These are phyloP conservation scores for Dendrocincla fuliginosa DNA, from an alignment of 2,797 vertebrate species.

Conservation along the genomic window DNA sequence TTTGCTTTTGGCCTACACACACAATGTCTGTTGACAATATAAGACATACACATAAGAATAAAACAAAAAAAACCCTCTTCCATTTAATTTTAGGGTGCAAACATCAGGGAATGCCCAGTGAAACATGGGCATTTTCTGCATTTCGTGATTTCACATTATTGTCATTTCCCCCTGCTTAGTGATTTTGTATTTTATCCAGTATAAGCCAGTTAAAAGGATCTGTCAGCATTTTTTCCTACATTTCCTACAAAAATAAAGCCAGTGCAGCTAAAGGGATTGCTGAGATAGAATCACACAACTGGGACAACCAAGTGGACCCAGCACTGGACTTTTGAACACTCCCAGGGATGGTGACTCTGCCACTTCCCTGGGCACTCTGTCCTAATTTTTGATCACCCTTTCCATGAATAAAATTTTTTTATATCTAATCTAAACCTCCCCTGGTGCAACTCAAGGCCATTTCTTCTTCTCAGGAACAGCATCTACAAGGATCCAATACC, in stretches of 20 bases:
- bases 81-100: background rate
- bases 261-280: fast-evolving
- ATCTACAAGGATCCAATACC: background rate
- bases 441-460: background rate
- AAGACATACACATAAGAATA: background rate
- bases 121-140: background rate
- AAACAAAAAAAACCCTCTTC: background rate
- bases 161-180: background rate
- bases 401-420: background rate
- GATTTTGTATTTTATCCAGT: background rate
- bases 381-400: background rate
- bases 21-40: background rate
- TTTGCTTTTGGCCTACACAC: background rate
- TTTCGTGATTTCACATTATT: background rate
- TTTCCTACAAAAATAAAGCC: background rate
- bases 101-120: background rate
- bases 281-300: background rate
- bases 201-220: background rate
- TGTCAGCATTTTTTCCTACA: background rate
- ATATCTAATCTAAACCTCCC: background rate
- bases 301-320: background rate
- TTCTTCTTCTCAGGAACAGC: background rate
- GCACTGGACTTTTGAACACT: background rate
- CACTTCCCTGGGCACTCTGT: background rate
- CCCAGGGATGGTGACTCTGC: background rate